phyloP scores from a whole-genome alignment of 2,888 invertebrate genomes.

The Hypercompe scribonia region DNA sequence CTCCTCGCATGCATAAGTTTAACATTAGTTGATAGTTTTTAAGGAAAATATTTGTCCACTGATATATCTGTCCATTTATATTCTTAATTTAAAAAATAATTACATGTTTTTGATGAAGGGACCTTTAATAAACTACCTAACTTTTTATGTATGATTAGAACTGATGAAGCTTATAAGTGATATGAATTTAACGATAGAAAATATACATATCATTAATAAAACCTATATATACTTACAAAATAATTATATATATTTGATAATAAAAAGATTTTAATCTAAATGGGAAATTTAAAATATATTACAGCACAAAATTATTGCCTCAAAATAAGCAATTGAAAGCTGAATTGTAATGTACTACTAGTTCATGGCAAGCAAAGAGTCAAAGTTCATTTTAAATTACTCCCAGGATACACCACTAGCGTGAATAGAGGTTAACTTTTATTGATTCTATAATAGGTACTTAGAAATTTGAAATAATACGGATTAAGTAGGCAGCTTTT shows the following conservation, averaged over 20 bases:
- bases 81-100: neutral
- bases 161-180: too few relatives aligned
- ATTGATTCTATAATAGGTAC: neutral
- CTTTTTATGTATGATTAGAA: too few relatives aligned
- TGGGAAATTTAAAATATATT: neutral
- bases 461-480: neutral
- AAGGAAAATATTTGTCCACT: conserved; percentile 11
- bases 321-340: neutral
- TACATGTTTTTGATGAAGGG: neutral
- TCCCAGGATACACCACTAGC: neutral
- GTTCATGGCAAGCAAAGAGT: neutral
- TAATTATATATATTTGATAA: neutral
- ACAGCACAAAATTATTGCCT: neutral
- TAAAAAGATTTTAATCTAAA: neutral
- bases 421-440: neutral
- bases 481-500: neutral
- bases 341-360: neutral
- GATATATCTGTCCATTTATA: neutral
- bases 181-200: too few relatives aligned
- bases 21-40: conserved; percentile 59
- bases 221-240: neutral
- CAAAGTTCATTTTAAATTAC: neutral
- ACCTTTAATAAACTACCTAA: neutral
- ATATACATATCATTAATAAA: too few relatives aligned
- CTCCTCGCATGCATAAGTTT: conserved; percentile 49